These are phyloP conservation scores for Euzetes globulus DNA, from an alignment of 2,888 invertebrate species.

Conservation along the genomic window DNA sequence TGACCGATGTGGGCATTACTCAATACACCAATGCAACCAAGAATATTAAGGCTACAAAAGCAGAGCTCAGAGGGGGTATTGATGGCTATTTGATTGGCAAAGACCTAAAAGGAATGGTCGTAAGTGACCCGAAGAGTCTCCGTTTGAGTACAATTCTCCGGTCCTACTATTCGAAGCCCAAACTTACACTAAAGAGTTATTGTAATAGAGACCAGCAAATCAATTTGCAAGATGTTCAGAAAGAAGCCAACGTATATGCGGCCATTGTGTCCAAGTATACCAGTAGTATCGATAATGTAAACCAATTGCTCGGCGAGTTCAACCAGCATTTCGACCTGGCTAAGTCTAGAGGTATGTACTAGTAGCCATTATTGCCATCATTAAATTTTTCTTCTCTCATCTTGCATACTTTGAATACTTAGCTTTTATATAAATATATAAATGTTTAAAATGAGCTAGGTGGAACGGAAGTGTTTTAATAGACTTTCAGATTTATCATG, in stretches of 20 bases:
- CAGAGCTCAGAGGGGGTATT: conserved; percentile 35
- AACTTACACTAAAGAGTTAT: conserved; percentile 26
- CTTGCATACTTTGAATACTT: too few relatives aligned
- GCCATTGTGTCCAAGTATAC: too few relatives aligned
- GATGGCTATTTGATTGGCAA: conserved; percentile 37
- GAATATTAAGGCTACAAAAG: conserved; percentile 26
- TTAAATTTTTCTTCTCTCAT: too few relatives aligned
- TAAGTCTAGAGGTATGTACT: too few relatives aligned
- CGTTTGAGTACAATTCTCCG: conserved; percentile 40
- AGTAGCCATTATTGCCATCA: too few relatives aligned
- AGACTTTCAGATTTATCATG: too few relatives aligned
- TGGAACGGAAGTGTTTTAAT: too few relatives aligned
- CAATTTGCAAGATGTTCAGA: neutral
- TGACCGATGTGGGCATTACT: neutral
- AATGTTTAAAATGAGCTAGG: too few relatives aligned
- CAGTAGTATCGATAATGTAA: too few relatives aligned
- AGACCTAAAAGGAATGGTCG: neutral
- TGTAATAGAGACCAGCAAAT: conserved; percentile 6
- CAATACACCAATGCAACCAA: neutral
- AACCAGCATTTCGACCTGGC: too few relatives aligned
- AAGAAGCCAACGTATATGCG: neutral
- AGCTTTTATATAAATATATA: too few relatives aligned
- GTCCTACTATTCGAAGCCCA: conserved; percentile 38
- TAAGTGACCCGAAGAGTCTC: neutral
- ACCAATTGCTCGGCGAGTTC: too few relatives aligned